A percentile compares a stretch with the other conserved stretches of the same genome.
phyloP scores from a whole-genome alignment of 2,797 vertebrate species.

The Pitangus sulphuratus region DNA sequence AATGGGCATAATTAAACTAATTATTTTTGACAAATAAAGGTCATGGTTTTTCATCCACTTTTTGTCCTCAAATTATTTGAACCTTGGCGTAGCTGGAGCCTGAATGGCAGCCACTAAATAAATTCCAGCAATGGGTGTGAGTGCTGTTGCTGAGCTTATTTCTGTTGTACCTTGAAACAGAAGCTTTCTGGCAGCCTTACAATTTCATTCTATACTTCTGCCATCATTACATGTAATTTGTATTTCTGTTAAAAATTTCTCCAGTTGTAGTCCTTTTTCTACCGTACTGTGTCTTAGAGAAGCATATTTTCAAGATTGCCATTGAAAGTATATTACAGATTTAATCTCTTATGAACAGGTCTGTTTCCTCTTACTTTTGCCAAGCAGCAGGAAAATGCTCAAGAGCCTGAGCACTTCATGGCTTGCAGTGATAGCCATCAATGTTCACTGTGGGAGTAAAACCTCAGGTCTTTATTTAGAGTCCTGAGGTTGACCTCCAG shows the following conservation, averaged over 20 bases:
- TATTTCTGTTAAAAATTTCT: background rate
- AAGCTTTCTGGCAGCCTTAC: background rate
- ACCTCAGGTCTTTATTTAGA: background rate
- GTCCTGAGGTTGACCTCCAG: background rate
- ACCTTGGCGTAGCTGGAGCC: background rate
- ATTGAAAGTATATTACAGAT: background rate
- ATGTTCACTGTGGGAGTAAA: background rate
- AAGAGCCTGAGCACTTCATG: background rate
- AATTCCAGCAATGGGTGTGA: background rate
- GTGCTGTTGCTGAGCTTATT: background rate
- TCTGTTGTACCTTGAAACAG: background rate
- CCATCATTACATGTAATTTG: background rate
- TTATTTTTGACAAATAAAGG: background rate
- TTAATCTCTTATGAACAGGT: background rate
- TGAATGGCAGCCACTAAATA: background rate
- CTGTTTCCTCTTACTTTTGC: background rate
- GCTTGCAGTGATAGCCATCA: accelerated
- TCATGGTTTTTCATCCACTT: background rate
- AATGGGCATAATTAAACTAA: background rate
- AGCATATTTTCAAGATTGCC: background rate
- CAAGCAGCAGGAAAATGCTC: background rate
- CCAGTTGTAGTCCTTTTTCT: background rate
- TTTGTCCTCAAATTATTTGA: background rate
- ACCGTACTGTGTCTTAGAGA: background rate
- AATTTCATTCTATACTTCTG: background rate